phyloP scores from a whole-genome alignment of 2,888 invertebrate genomes.

The Dastarcus helophoroides region DNA sequence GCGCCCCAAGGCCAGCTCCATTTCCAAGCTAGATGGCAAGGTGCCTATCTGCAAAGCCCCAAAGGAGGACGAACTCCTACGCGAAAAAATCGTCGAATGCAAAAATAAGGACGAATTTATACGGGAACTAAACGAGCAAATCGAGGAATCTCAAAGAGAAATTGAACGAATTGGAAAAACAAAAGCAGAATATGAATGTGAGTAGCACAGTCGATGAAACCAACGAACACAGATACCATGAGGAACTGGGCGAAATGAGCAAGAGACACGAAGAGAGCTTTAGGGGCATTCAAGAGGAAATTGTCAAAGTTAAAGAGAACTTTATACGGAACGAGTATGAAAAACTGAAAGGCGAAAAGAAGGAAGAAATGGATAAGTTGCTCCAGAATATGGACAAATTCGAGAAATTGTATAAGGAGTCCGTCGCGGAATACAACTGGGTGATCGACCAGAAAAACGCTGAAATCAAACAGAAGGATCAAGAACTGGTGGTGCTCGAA shows the following conservation, averaged over 20 bases:
- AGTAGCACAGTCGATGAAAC: conserved; percentile 36
- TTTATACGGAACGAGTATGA: conserved; percentile 14
- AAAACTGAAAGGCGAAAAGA: conserved; percentile 13
- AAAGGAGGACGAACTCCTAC: conserved; percentile 31
- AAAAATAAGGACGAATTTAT: conserved; percentile 42
- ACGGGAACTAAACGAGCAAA: conserved; percentile 39
- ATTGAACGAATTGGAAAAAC: too few species aligned
- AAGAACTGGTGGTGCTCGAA: conserved; percentile 18
- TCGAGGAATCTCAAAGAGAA: too few species aligned
- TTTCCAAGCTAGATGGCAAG: too few species aligned
- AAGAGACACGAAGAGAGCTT: conserved; percentile 36
- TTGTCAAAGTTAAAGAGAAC: conserved; percentile 20
- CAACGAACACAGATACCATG: conserved; percentile 35
- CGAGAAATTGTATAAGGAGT: conserved; percentile 13
- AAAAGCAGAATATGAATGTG: too few species aligned
- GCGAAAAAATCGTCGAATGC: conserved; percentile 43
- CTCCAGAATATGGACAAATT: conserved; percentile 15
- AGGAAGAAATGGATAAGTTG: conserved; percentile 12
- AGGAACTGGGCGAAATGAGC: conserved; percentile 36
- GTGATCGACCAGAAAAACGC: conserved; percentile 10
- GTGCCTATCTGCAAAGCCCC: too few species aligned
- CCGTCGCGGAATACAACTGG: conserved; percentile 6
- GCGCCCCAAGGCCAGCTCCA: too few species aligned
- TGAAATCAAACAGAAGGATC: conserved; percentile 15
- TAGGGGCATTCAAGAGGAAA: conserved; percentile 32